phyloP scores from a whole-genome alignment of 2,113 vertebrate genomes.

The Opisthocomus hoazin region DNA sequence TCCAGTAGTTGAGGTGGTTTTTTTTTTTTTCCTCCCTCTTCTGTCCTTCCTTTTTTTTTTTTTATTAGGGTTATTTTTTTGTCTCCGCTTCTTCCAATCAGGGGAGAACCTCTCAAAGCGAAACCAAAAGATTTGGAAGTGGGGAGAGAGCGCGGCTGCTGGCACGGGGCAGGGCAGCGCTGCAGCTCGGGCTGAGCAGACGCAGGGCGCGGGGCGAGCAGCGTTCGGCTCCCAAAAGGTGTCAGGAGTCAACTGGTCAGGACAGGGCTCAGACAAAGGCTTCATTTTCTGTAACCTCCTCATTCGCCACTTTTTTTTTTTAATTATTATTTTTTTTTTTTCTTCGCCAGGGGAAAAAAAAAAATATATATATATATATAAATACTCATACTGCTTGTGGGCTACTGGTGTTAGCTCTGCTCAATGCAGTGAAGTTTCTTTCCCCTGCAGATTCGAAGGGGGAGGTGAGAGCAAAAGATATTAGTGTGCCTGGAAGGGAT shows the following conservation, averaged over 20 bases:
- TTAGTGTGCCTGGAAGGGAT: background rate
- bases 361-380: background rate
- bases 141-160: background rate
- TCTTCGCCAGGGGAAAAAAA: background rate
- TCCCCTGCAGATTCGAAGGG: background rate
- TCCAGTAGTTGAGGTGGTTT: background rate
- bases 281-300: background rate
- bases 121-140: background rate
- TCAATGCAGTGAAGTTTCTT: background rate
- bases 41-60: background rate
- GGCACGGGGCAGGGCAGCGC: background rate
- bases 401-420: background rate
- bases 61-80: background rate
- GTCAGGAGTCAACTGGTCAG: background rate
- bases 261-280: background rate
- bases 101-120: background rate
- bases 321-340: background rate
- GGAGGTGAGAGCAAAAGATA: background rate
- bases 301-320: background rate
- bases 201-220: background rate
- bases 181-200: background rate
- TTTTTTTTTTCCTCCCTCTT: background rate
- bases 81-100: background rate
- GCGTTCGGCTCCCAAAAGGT: background rate
- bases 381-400: background rate